Base-by-base conservation (phyloP, 2,888 invertebrate species). In the Drosophila monieri region DNA sequence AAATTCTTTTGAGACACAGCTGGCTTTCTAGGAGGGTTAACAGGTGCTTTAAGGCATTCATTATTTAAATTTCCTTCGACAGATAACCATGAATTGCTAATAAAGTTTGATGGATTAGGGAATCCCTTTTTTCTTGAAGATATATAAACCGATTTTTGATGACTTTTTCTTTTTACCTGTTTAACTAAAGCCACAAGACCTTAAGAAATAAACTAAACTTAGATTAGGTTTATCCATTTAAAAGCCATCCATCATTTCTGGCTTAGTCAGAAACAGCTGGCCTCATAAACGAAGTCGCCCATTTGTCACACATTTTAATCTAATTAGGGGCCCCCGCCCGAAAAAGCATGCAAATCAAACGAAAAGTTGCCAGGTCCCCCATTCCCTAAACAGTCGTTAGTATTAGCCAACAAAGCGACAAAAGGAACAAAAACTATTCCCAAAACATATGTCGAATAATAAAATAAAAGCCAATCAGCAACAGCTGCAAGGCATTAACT, bases 391-490 rank as follows among this genome's bases (percentile, higher is more conserved):
- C 65, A 68, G 58, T 69, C 78, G 76, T 78, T 74, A 78, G 74
- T 77, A 78, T 78, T 78, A 78, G 77, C 65, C 48, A 46, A 72
- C 64, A 65, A 62, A 57, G n/a, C 14, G 30, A 51, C 48, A 49
- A 37, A 46, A n/a, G 18, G 14, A n/a, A 52, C 30, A 56, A 39
- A 51, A 69, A 69, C 69, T 78, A 72, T 74, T 78, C 78, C 77
- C 77, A 65, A 78, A 78, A 74, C 78, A 78, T 78, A 78, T 78
- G 78, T 77, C 76, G 66, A 69, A 73, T 78, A 78, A 78, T 78
- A 78, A 74, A 78, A 78, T 78, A 73, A 78, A 78, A 78, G 73
- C 76, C 78, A 78, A 78, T 78, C 78, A 78, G 77, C 77, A 78
- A 77, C 77, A 78, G 77, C 77, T 78, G 77, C 73, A 61, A 59